Evolutionary conservation across 2,888 invertebrate species (phyloP), one percentile per base, ranked within the genome.

Genomic region (Lithosia quadra): DNA sequence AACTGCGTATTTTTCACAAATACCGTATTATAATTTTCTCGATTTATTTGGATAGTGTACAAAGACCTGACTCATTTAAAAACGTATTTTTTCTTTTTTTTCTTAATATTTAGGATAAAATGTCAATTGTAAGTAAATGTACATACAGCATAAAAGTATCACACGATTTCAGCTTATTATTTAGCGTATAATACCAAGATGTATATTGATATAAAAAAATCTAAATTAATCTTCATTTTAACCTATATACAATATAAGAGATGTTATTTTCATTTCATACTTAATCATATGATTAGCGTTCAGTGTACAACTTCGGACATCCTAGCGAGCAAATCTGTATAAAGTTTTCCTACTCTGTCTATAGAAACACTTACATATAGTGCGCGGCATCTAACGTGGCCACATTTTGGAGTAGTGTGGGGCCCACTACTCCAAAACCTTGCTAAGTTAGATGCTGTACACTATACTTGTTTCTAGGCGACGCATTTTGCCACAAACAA

Each of bases 121-220:
- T 18, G 43, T 43, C 43, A 18, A 43, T 43, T n/a, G 49, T 49
- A 49, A 49, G 2, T 49, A 49, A 34, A n/a, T 49, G 49, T 49
- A 49, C 49, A 49, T 49, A 49, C n/a, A 49, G 49, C 9, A 49
- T 49, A 9, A 49, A 49, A 7, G 49, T 49, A 49, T 49, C 49
- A 49, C 49, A 49, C 49, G n/a, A 49, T n/a, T 49, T 49, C n/a
- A 49, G 49, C n/a, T 49, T 49, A 49, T 33, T 43, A 43, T 49
- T 49, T 49, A 49, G n/a, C 43, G n/a, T 49, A 49, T 49, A 9
- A n/a, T 49, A 8, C 49, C 49, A n/a, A 49, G 49, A n/a, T 49
- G n/a, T 49, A 49, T 49, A 49, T n/a, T 49, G n/a, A n/a, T 49
- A 49, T n/a, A 49, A n/a, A 49, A n/a, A n/a, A 49, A 49, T 49